Evolutionary conservation across 30 jellyfish, hydroid and myxozoan genomes (phyloP), one percentile per base, ranked within the genome.

Genomic region (Chrysaora quinquecirrha): DNA sequence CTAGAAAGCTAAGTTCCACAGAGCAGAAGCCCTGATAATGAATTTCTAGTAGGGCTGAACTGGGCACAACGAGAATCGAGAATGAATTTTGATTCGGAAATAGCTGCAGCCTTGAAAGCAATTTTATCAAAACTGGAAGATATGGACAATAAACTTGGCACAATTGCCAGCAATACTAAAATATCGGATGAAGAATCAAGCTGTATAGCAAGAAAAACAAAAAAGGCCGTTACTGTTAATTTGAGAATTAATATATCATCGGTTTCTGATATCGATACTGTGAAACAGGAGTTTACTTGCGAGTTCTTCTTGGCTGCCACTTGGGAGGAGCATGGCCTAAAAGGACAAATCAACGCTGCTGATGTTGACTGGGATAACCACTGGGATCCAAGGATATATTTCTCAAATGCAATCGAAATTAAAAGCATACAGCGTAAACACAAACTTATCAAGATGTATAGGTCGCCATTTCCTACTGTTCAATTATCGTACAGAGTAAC

Each of bases 351-450:
- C 18, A 66, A 47, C n/a, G 67, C 74, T 3, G 22, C 75, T 28
- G 85, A 69, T 3, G 82, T 90, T 2, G 80, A 77, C 28, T 90
- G 97, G 97, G 83, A 60, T 43, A 65, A 66, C 19, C 77, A 74
- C 73, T 90, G 97, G 97, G 92, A 90, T 61, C 97, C 97, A 20
- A 67, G 97, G 34, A 71, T 90, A 4, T 90, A 90, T 83, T 90
- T 90, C 32, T 92, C 82, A 21, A 90, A 90, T 69, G 97, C 97
- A 2, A 88, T 90, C 20, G 97, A 90, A 52, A 75, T 90, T 28
- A 90, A 83, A 34, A 90, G 95, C 66, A n/a, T 87, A 64, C 79
- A 73, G 50, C 83, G 76, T 31, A 90, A 90, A 48, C 89, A 83
- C 61, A 78, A 67, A 38, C 71, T 90, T 3, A 83, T 83, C 67